Percentiles rank a stretch among this genome's conserved stretches.
Evolutionary conservation across 2,113 vertebrate species (phyloP).

Genomic region (Gasterosteus aculeatus): DNA sequence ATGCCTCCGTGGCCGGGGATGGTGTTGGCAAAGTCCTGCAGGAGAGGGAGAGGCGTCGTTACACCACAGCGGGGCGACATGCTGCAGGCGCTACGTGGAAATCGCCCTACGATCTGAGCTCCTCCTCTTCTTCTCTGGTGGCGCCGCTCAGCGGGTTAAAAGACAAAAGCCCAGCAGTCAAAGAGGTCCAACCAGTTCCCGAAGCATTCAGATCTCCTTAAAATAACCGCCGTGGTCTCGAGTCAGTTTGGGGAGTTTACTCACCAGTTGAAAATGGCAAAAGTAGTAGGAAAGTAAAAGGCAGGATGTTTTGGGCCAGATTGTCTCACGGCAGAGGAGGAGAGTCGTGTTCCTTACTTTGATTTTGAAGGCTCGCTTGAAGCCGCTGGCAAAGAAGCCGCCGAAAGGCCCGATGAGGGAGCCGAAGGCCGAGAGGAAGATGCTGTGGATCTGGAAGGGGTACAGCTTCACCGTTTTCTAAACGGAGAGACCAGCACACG

Average conservation of each 20-base stretch:
- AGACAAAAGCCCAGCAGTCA: too few relatives aligned
- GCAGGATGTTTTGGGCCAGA: not conserved
- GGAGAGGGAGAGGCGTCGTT: not conserved
- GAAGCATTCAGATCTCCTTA: not conserved
- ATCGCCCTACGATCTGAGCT: not conserved
- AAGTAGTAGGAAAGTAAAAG: not conserved
- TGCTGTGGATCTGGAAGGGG: conserved; percentile 96
- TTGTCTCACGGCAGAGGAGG: too few relatives aligned
- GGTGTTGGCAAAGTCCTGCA: conserved; percentile 95
- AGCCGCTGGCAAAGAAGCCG: conserved; percentile 98
- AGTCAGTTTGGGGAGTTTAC: not conserved
- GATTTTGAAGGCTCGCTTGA: conserved; percentile 99
- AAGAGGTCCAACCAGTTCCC: conserved; percentile 21
- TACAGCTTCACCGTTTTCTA: conserved; percentile 92
- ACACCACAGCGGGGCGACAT: not conserved
- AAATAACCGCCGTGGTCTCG: not conserved
- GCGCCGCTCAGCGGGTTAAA: too few relatives aligned
- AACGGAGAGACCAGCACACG: conserved; percentile 5
- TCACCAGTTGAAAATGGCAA: not conserved
- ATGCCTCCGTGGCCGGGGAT: conserved; percentile 98
- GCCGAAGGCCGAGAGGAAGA: conserved; percentile 92
- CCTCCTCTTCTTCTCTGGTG: not conserved
- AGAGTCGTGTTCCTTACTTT: conserved; percentile 81
- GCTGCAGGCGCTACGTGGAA: not conserved
- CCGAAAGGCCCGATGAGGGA: conserved; percentile 97